Evolutionary conservation across 2,888 invertebrate genomes (phyloP), one percentile per base, ranked within the genome.

Genomic region (Agrochola litura): DNA sequence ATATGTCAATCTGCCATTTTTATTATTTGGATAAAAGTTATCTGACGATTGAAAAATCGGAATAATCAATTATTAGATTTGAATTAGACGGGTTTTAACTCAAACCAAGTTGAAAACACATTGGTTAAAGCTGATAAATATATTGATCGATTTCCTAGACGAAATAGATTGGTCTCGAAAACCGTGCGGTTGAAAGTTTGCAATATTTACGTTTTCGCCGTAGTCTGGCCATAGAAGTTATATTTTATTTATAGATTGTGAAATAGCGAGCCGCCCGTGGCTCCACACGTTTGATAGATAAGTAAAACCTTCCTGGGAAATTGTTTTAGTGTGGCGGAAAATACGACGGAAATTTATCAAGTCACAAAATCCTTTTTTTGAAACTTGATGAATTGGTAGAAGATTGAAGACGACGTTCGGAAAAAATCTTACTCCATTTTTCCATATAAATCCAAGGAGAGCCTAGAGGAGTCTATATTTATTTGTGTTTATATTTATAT

Each of bases 161-260:
- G 43, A 8, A 46, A 54, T 37, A 49, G 54, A 64, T 67, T 49
- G 41, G 30, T 58, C 6, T 58, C 58, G 19, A 69, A 81, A 81
- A 81, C 30, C 66, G 22, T 60, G 14, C n/a, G 49, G n/a, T 69
- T 49, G 52, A 25, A 72, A 68, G 46, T 82, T 71, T 67, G 54
- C 37, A 49, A 68, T 60, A 65, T 72, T 61, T 65, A 78, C 9
- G 54, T 60, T 82, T 82, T 30, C 67, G 14, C 58, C 46, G 25
- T 9, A 16, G 6, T 14, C 30, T 66, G 37, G 22, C 14, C 6
- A 54, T 49, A 10, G 30, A 63, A 54, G 54, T 68, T 46, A 54
- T 68, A 49, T 77, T 77, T 82, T 82, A 77, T 81, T 77, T 82
- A 81, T 60, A 65, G 14, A 52, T 52, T 65, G 71, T 64, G 30